phyloP scores from a whole-genome alignment of 2,888 invertebrate species.

The Onthophagus sagittarius region DNA sequence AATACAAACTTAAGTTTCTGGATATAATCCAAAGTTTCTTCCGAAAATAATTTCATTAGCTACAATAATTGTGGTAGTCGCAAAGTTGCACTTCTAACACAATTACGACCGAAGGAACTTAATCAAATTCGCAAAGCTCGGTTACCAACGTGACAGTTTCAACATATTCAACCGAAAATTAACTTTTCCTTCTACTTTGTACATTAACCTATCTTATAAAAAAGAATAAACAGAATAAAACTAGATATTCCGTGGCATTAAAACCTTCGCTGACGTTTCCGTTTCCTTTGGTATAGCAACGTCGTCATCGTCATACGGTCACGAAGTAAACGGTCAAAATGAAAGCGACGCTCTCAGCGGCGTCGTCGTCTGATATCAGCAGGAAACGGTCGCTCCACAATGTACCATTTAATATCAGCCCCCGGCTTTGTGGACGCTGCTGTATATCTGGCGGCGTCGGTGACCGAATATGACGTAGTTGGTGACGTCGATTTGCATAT shows the following conservation, averaged over 20 bases:
- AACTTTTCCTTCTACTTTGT: not conserved
- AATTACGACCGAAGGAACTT: not conserved
- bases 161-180: not conserved
- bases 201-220: not conserved
- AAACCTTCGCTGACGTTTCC: not conserved
- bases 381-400: not conserved
- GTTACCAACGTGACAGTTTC: not conserved
- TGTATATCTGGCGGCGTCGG: not conserved
- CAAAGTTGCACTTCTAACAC: not conserved
- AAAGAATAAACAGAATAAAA: not conserved
- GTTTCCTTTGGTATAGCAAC: not conserved
- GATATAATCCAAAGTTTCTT: not conserved
- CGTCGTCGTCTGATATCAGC: not conserved
- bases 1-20: too few species aligned
- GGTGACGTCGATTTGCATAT: not conserved
- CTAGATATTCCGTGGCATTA: not conserved
- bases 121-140: not conserved
- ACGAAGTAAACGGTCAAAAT: not conserved
- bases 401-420: not conserved
- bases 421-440: not conserved
- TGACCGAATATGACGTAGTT: not conserved
- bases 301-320: not conserved
- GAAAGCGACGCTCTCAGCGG: not conserved
- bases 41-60: not conserved
- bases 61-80: not conserved